These are phyloP conservation scores for Myopa tessellatipennis DNA, from an alignment of 2,888 invertebrate genomes.

Conservation along the genomic window DNA sequence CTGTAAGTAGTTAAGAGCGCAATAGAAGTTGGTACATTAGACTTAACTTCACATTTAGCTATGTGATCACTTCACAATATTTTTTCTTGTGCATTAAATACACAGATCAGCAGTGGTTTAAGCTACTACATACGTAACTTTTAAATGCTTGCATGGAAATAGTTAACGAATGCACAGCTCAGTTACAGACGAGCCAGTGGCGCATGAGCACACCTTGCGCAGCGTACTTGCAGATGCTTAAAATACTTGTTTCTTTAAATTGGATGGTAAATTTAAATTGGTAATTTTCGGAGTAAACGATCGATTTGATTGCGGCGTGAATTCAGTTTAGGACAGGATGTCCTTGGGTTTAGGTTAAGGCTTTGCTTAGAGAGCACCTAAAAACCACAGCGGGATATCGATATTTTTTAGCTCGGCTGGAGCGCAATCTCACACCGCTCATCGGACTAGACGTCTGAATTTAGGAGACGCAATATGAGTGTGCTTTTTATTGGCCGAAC, in stretches of 20 bases:
- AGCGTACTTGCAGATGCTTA: background rate
- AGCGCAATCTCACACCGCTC: conserved; percentile 23
- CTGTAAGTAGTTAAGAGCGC: too few relatives aligned
- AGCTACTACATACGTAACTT: background rate
- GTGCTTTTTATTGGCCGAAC: conserved; percentile 44
- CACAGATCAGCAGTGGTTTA: background rate
- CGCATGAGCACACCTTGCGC: conserved; percentile 20
- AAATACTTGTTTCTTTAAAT: background rate
- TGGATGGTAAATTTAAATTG: background rate
- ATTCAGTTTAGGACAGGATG: conserved; percentile 28
- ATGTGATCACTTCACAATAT: background rate
- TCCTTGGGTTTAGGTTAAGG: conserved; percentile 11
- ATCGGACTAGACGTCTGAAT: background rate
- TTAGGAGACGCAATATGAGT: conserved; percentile 50
- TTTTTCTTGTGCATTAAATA: conserved; percentile 28
- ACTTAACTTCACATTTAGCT: background rate
- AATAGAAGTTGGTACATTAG: background rate
- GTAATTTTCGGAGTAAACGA: background rate
- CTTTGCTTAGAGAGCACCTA: background rate
- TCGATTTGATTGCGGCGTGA: background rate
- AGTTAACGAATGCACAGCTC: background rate
- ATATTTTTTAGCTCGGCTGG: too few relatives aligned
- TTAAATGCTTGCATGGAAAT: conserved; percentile 15
- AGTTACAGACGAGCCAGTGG: conserved; percentile 17
- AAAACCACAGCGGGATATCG: background rate